phyloP scores from a whole-genome alignment of 2,113 vertebrate genomes.

The Pygoscelis antarcticus region DNA sequence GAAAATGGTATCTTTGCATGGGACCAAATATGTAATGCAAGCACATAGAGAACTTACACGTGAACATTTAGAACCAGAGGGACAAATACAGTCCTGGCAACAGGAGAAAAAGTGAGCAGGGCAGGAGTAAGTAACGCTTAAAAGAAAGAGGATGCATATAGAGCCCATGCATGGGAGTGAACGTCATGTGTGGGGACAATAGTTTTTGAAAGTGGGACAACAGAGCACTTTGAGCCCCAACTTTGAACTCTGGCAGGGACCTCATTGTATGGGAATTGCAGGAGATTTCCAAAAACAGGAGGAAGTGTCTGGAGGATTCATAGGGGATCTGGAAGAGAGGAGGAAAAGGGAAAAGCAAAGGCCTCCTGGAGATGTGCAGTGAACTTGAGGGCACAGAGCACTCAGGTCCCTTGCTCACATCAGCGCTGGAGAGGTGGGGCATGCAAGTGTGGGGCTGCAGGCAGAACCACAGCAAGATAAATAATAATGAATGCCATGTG shows the following conservation, averaged over 20 bases:
- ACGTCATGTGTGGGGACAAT: fast-evolving
- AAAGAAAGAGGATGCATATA: neutral
- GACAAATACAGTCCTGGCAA: neutral
- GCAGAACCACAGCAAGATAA: neutral
- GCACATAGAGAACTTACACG: fast-evolving
- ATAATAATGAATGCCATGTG: neutral
- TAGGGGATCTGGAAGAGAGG: neutral
- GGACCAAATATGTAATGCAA: neutral
- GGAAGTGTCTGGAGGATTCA: neutral
- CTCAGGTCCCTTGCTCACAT: neutral
- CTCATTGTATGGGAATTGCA: neutral
- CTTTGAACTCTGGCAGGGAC: neutral
- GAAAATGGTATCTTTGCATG: neutral
- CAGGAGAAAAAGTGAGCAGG: neutral
- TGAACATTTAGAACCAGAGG: neutral
- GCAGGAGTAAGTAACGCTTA: neutral
- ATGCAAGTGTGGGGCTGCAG: neutral
- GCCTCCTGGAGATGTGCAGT: neutral
- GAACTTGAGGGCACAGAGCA: neutral
- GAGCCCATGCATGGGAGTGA: neutral
- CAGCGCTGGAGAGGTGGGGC: fast-evolving
- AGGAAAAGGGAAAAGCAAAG: neutral
- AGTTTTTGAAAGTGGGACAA: neutral
- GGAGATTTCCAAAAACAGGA: neutral
- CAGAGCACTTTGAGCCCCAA: too few species aligned